Evolutionary conservation across 2,888 invertebrate genomes (phyloP).

Genomic region (Coremacera marginata): DNA sequence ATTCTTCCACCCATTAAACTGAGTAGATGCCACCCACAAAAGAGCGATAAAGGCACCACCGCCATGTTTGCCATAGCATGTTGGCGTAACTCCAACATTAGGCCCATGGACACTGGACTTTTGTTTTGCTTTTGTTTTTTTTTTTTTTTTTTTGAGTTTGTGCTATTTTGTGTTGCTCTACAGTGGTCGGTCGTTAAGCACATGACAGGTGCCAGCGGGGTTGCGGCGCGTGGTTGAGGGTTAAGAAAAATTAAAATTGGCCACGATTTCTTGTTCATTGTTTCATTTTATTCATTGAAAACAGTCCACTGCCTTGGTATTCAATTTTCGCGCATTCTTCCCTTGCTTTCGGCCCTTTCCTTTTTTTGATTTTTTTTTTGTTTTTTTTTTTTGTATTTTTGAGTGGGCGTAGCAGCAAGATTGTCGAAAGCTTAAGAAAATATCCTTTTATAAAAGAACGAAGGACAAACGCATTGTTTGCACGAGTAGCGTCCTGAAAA

Average conservation of each 20-base stretch:
- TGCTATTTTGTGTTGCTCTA: slow-evolving; percentile 3
- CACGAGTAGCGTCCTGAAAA: background rate
- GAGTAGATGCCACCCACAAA: background rate
- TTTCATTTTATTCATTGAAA: slow-evolving; percentile 62
- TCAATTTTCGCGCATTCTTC: slow-evolving; percentile 31
- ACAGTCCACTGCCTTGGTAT: background rate
- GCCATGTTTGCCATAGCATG: background rate
- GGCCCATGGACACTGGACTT: background rate
- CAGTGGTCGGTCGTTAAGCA: background rate
- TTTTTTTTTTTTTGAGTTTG: background rate
- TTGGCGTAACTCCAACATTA: slow-evolving; percentile 5
- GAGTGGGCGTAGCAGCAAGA: slow-evolving; percentile 12
- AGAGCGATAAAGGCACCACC: background rate
- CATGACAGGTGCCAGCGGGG: slow-evolving; percentile 15
- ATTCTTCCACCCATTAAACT: slow-evolving; percentile 33
- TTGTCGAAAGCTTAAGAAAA: slow-evolving; percentile 41
- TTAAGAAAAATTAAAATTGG: slow-evolving; percentile 67
- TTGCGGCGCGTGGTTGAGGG: slow-evolving; percentile 23
- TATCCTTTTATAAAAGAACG: slow-evolving; percentile 16
- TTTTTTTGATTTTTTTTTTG: background rate
- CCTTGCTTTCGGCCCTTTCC: background rate
- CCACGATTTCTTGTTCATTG: slow-evolving; percentile 67
- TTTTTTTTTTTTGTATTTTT: background rate
- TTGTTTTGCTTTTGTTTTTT: background rate
- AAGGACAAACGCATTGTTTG: slow-evolving; percentile 16